A percentile compares a stretch with the other conserved stretches of the same genome.
Conservation (phyloP, 2,888 invertebrate genomes). For the Mechanitis messenoides region DNA sequence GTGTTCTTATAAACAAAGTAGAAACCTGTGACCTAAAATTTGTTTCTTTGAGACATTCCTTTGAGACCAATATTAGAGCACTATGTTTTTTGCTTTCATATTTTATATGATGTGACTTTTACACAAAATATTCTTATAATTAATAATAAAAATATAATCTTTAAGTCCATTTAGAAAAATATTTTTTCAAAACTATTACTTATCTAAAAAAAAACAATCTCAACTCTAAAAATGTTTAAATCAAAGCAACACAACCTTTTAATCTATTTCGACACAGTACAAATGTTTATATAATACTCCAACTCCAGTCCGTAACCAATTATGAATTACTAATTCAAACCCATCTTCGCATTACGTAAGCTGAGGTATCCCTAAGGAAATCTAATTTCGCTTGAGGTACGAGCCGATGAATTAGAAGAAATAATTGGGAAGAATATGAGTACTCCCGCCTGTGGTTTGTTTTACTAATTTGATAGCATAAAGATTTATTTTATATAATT, state of each 20-base stretch:
- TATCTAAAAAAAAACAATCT: not conserved
- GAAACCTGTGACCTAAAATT: constrained; percentile 3
- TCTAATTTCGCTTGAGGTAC: constrained; percentile 25
- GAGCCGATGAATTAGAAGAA: constrained; percentile 25
- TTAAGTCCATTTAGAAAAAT: not conserved
- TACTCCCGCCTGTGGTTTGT: constrained; percentile 1
- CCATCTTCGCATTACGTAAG: constrained; percentile 29
- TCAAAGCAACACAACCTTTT: no score
- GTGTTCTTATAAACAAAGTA: constrained; percentile 3
- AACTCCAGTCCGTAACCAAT: constrained; percentile 22
- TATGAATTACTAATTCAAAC: constrained; percentile 27
- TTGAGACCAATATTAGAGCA: constrained; percentile 1
- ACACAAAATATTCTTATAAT: not conserved
- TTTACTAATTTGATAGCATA: not conserved
- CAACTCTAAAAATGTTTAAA: no score
- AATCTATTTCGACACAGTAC: no score
- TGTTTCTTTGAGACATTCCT: constrained; percentile 6
- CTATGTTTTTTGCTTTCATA: not conserved
- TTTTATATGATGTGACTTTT: not conserved
- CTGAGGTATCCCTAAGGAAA: constrained; percentile 28
- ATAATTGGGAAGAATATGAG: constrained; percentile 25
- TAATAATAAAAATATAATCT: not conserved
- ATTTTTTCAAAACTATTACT: not conserved
- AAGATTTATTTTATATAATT: no score
- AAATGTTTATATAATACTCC: constrained; percentile 12